Evolutionary conservation across 2,797 vertebrate genomes (phyloP).

Genomic region (Hybognathus amarus): DNA sequence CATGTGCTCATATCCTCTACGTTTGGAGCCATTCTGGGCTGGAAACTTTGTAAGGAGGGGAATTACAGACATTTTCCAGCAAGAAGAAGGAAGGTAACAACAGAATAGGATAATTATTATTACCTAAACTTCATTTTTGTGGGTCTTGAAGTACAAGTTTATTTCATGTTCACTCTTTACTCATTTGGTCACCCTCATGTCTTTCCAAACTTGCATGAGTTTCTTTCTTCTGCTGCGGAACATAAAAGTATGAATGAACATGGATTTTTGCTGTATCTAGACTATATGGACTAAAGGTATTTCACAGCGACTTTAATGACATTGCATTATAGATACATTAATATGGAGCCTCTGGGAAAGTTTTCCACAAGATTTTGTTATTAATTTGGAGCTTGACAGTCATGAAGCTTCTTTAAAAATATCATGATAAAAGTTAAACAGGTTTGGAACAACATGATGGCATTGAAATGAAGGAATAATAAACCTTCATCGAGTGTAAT

Average conservation of each 20-base stretch:
- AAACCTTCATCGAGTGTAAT: neutral
- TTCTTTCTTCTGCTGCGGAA: too few species aligned
- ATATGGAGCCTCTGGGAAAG: too few species aligned
- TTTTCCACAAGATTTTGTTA: too few species aligned
- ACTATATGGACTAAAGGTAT: neutral
- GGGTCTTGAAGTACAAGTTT: neutral
- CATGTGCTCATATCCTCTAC: slow-evolving; percentile 70
- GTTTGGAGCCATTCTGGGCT: slow-evolving; percentile 67
- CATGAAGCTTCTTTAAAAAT: too few species aligned
- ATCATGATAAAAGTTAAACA: neutral
- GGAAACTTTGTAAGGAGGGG: slow-evolving; percentile 66
- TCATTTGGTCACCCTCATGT: neutral
- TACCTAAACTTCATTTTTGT: too few species aligned
- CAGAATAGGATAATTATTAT: neutral
- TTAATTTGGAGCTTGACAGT: too few species aligned
- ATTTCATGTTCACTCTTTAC: neutral
- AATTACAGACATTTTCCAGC: slow-evolving; percentile 72
- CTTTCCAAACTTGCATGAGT: too few species aligned
- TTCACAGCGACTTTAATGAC: neutral
- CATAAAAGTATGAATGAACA: neutral
- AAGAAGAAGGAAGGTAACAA: slow-evolving; percentile 78
- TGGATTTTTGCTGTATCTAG: too few species aligned
- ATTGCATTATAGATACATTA: too few species aligned
- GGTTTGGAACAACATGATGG: neutral
- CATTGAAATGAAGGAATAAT: neutral